A percentile compares a stretch with the other conserved stretches of the same genome.
Conservation (phyloP, 92 coral and sea anemone genomes). For the Porites rus region DNA sequence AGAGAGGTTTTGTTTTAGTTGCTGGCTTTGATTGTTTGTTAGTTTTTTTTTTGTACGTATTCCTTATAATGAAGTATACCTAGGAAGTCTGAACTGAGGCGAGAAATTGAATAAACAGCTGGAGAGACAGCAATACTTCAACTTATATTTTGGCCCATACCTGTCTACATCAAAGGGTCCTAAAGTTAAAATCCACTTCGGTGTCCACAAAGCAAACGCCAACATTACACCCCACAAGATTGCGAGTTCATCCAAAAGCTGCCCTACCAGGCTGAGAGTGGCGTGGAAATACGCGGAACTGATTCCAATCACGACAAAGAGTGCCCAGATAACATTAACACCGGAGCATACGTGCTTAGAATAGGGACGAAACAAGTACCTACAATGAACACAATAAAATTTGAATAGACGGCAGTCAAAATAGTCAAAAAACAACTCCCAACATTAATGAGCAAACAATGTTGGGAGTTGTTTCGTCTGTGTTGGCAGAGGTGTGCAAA, state of each 20-base stretch:
- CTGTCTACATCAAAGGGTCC: conserved; percentile 32
- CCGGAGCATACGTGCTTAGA: conserved; percentile 85
- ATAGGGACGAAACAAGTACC: conserved; percentile 93
- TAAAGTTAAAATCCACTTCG: conserved; percentile 80
- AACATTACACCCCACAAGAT: conserved; percentile 94
- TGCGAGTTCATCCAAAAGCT: conserved; percentile 92
- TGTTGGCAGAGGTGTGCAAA: too few species aligned
- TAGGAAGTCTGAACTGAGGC: too few species aligned
- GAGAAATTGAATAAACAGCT: too few species aligned
- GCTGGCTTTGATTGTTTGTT: too few species aligned
- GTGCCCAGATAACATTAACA: conserved; percentile 79
- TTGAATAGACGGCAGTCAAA: too few species aligned
- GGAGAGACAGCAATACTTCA: background rate
- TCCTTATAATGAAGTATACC: too few species aligned
- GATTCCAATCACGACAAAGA: conserved; percentile 85
- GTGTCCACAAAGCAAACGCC: conserved; percentile 96
- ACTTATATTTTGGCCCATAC: background rate
- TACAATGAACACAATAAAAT: conserved; percentile 21
- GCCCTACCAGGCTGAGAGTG: conserved; percentile 96
- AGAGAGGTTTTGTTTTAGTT: too few species aligned
- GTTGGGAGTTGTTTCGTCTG: too few species aligned
- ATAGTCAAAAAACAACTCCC: too few species aligned
- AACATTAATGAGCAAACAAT: too few species aligned
- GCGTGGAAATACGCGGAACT: conserved; percentile 98
- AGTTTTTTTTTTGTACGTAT: too few species aligned